Evolutionary conservation across 2,888 invertebrate genomes (phyloP), one percentile per base, ranked within the genome.

Genomic region (Unio pictorum): DNA sequence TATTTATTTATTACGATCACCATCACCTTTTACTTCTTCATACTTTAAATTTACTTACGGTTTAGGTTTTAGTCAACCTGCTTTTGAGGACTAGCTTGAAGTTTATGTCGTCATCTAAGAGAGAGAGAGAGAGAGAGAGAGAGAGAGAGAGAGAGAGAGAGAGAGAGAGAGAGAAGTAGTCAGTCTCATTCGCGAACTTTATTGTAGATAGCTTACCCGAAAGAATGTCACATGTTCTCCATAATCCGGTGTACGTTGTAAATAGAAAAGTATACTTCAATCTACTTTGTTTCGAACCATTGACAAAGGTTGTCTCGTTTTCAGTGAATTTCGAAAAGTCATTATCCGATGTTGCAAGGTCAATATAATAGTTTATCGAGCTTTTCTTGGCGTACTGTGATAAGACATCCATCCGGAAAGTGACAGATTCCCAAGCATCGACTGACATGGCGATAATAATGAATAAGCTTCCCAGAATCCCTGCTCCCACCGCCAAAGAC

Each of bases 381-480:
- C 69, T 67, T 58, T 69, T n/a, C 6, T 64, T 69, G 17, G 56
- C n/a, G 8, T 71, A 64, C 59, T 23, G 54, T 20, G 67, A 55
- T 8, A 64, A 59, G 59, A 34, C 45, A 30, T 45, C 59, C 3
- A 65, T 61, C 23, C 60, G 55, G 55, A 75, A 73, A 11, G 66
- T 61, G 1, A 66, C 57, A 20, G 68, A 70, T 23, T 73, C 68
- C 72, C 72, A 72, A 54, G 59, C 34, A 30, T 67, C 56, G 6
- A 72, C 66, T 6, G 73, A 69, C 6, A 74, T 71, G n/a, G 74
- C 72, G 6, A 76, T 62, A 4, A 76, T 59, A n/a, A 76, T 66
- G 20, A 78, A 30, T 15, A 78, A 34, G 15, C 72, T 69, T 55
- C 74, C 73, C 18, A 78, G 55, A 6, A 68, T 64, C 11, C 75